A percentile compares a stretch with the other conserved stretches of the same genome.
phyloP scores from a whole-genome alignment of 30 jellyfish, hydroid and myxozoan genomes.

The Aurelia sp. region DNA sequence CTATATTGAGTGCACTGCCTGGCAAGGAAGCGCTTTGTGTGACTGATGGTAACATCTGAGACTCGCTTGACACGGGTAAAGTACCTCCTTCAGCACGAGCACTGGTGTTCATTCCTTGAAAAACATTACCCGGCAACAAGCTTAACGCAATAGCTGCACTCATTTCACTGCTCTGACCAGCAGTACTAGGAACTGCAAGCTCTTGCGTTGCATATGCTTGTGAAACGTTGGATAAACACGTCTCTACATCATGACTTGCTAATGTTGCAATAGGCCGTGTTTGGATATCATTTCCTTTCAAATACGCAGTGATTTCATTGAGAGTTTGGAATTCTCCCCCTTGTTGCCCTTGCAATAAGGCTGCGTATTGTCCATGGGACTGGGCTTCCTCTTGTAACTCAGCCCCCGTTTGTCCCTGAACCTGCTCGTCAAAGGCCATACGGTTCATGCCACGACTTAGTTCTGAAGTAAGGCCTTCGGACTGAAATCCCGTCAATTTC shows the following conservation, averaged over 20 bases:
- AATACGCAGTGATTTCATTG: not conserved
- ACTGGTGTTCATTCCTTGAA: no score
- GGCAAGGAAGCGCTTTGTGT: no score
- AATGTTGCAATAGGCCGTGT: not conserved
- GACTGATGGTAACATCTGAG: no score
- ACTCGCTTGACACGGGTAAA: no score
- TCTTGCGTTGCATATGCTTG: not conserved
- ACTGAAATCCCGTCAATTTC: no score
- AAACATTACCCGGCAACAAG: no score
- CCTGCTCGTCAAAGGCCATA: not conserved
- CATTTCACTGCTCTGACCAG: not conserved
- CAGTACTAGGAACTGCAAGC: not conserved
- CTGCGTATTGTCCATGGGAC: not conserved
- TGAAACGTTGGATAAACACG: not conserved
- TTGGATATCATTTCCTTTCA: not conserved
- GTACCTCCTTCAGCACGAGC: no score
- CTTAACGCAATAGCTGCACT: conserved; percentile 1
- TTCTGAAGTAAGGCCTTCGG: not conserved
- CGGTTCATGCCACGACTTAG: not conserved
- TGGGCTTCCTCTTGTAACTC: not conserved
- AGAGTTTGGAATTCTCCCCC: not conserved
- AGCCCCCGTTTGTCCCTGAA: not conserved
- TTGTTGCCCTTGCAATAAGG: not conserved
- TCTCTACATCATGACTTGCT: no score
- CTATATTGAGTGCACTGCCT: no score